Evolutionary conservation across 2,888 invertebrate genomes (phyloP).

Genomic region (Keiferia lycopersicella): DNA sequence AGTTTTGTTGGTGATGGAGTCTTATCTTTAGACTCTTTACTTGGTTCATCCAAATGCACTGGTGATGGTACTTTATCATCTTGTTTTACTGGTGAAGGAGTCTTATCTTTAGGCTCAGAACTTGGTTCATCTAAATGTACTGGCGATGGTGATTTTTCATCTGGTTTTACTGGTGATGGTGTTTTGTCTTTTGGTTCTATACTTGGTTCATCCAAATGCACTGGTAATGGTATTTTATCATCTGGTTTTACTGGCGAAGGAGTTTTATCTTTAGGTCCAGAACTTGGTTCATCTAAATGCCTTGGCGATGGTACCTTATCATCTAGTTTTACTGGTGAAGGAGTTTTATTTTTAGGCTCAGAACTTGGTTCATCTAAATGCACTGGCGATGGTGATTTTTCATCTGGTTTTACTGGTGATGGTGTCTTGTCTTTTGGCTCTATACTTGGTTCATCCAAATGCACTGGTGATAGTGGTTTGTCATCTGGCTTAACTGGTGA

Average conservation of each 20-base stretch:
- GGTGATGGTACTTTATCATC: conserved; percentile 20
- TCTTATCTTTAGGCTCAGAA: conserved; percentile 19
- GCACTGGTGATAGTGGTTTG: conserved; percentile 1
- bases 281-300: neutral
- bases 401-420: conserved; percentile 23
- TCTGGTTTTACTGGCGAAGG: neutral
- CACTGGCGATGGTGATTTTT: neutral
- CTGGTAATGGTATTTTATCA: neutral
- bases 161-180: neutral
- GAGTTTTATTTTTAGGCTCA: neutral
- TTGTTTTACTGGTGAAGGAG: neutral
- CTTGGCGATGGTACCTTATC: conserved; percentile 6
- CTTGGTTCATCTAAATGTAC: neutral
- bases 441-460: neutral
- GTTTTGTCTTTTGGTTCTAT: neutral
- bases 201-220: neutral
- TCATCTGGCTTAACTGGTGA: neutral
- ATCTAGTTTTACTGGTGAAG: neutral
- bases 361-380: neutral
- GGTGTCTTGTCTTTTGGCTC: neutral
- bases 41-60: neutral
- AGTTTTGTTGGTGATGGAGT: conserved; percentile 12
- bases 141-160: conserved; percentile 21
- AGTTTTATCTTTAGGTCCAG: neutral
- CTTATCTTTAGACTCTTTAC: conserved; percentile 25